A percentile compares a stretch with the other conserved stretches of the same genome.
Conservation (phyloP, 2,797 vertebrate genomes). For the Microtus obscurus region DNA sequence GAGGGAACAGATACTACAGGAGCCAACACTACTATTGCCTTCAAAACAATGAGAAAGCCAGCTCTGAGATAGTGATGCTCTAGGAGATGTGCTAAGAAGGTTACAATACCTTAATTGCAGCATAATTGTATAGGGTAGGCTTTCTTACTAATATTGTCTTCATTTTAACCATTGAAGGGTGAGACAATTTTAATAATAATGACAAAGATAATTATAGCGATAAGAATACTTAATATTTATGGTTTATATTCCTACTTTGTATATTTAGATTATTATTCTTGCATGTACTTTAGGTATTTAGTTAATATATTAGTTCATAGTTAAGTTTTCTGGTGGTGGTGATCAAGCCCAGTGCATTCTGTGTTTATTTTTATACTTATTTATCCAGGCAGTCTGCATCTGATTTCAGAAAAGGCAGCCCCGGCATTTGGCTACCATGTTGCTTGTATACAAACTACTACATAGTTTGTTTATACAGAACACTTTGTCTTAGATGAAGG, state of each 20-base stretch:
- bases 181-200: background rate
- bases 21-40: conserved; percentile 28
- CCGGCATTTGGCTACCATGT: background rate
- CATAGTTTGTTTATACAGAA: background rate
- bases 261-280: background rate
- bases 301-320: background rate
- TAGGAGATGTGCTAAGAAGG: background rate
- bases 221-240: background rate
- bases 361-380: background rate
- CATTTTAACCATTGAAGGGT: conserved; percentile 29
- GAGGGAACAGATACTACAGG: background rate
- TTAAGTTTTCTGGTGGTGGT: background rate
- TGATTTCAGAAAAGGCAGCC: background rate
- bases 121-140: background rate
- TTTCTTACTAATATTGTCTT: conserved; percentile 19
- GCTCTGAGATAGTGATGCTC: background rate
- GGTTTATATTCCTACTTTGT: background rate
- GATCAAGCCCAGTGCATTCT: background rate
- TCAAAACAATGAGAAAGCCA: background rate
- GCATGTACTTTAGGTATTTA: background rate
- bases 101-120: background rate
- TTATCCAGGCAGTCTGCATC: background rate
- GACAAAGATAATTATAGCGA: background rate
- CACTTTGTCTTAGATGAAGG: background rate
- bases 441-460: background rate